Evolutionary conservation across 2,797 vertebrate species (phyloP).

Genomic region (Tadarida brasiliensis): DNA sequence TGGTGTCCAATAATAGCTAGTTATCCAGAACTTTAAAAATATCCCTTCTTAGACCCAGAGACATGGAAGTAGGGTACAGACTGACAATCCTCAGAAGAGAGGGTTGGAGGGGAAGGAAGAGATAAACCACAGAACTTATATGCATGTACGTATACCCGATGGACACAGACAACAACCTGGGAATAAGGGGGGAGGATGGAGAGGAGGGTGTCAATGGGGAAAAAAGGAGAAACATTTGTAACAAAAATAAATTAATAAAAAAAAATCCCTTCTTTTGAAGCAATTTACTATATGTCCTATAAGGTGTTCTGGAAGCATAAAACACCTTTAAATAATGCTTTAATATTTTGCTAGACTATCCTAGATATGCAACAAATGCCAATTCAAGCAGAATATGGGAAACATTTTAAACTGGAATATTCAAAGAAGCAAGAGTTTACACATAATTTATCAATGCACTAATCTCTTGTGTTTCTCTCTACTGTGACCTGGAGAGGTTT

Average conservation of each 20-base stretch:
- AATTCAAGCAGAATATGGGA: not conserved
- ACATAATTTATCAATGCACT: not conserved
- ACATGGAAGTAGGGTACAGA: too few species aligned
- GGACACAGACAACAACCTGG: too few species aligned
- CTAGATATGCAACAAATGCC: not conserved
- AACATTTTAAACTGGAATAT: not conserved
- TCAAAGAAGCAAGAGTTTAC: not conserved
- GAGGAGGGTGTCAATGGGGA: too few species aligned
- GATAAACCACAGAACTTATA: too few species aligned
- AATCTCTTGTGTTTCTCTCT: not conserved
- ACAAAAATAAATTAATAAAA: not conserved
- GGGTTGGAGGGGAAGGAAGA: too few species aligned
- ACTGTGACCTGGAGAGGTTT: not conserved
- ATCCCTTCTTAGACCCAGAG: fast-evolving
- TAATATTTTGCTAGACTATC: conserved; percentile 40
- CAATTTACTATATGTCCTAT: not conserved
- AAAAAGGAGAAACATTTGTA: too few species aligned
- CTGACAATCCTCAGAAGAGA: too few species aligned
- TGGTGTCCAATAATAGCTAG: not conserved
- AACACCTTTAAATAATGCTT: not conserved
- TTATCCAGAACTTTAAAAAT: not conserved
- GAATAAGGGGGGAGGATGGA: too few species aligned
- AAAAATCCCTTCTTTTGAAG: not conserved
- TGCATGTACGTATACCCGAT: too few species aligned
- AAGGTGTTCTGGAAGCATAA: not conserved